Conservation (phyloP, 2,888 invertebrate species). For the Desoria tigrina region DNA sequence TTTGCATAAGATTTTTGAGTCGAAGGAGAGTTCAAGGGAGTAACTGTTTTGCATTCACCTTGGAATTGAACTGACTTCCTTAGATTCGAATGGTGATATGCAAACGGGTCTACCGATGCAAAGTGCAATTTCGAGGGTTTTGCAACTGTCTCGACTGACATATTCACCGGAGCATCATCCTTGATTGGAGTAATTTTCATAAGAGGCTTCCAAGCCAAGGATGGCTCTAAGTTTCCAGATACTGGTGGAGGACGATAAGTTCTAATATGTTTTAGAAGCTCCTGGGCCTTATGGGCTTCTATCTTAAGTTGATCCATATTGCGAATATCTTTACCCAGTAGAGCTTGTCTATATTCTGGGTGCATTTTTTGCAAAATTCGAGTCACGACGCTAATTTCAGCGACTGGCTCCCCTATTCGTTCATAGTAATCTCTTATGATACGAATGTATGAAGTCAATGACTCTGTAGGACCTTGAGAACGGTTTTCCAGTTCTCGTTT, state of each 20-base stretch:
- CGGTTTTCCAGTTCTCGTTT: conserved; percentile 19
- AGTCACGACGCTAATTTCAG: neutral
- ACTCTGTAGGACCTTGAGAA: conserved; percentile 16
- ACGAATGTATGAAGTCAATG: conserved; percentile 14
- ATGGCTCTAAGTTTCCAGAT: too few species aligned
- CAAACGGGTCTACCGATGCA: neutral
- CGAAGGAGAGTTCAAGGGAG: neutral
- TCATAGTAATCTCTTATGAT: conserved; percentile 6
- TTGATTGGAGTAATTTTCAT: neutral
- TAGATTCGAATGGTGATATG: neutral
- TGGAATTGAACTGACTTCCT: neutral
- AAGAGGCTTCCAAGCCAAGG: neutral
- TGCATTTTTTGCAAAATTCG: conserved; percentile 14
- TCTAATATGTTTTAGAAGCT: neutral
- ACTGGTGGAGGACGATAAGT: neutral
- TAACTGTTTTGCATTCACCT: neutral
- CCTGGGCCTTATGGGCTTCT: conserved; percentile 19
- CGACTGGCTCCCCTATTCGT: conserved; percentile 1
- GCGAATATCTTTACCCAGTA: neutral
- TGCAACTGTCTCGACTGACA: too few species aligned
- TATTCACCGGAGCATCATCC: too few species aligned
- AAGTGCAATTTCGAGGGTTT: too few species aligned
- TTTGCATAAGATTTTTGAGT: too few species aligned
- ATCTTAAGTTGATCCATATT: conserved; percentile 7
- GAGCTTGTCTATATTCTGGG: conserved; percentile 15